A percentile compares a stretch with the other conserved stretches of the same genome.
phyloP scores from a whole-genome alignment of 2,113 vertebrate species.

The Coturnix japonica region DNA sequence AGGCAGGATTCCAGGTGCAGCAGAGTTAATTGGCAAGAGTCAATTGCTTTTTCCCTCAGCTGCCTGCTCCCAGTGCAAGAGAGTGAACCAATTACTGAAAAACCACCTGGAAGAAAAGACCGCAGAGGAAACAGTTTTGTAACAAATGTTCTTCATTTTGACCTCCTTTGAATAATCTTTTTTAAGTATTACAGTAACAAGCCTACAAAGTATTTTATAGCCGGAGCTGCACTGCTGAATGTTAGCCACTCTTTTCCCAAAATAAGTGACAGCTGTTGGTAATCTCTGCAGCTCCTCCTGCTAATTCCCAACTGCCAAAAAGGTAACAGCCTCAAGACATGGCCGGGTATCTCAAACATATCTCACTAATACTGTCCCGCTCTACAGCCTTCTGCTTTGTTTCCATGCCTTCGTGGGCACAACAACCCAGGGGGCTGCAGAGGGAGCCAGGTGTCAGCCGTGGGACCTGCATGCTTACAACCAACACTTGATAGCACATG shows the following conservation, averaged over 20 bases:
- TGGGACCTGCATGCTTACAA: neutral
- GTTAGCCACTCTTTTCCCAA: neutral
- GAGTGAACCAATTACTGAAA: neutral
- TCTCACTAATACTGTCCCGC: neutral
- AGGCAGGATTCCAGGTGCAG: neutral
- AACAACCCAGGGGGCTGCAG: neutral
- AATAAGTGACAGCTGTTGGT: conserved; percentile 15
- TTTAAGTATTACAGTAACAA: neutral
- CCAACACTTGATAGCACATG: neutral
- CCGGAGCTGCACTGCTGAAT: neutral
- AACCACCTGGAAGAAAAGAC: neutral
- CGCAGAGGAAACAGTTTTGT: neutral
- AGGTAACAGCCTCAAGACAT: neutral
- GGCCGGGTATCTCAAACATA: rapidly evolving
- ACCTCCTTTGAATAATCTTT: neutral
- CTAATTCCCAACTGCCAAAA: conserved; percentile 1
- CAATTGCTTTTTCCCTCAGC: neutral
- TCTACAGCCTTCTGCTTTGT: neutral
- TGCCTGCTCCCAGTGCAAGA: neutral
- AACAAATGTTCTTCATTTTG: neutral
- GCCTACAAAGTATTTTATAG: neutral
- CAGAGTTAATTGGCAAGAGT: neutral
- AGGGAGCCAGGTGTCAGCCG: neutral
- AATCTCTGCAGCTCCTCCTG: neutral
- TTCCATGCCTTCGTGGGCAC: neutral